Base-by-base conservation (phyloP, 2,797 vertebrate species). In the Menidia menidia region DNA sequence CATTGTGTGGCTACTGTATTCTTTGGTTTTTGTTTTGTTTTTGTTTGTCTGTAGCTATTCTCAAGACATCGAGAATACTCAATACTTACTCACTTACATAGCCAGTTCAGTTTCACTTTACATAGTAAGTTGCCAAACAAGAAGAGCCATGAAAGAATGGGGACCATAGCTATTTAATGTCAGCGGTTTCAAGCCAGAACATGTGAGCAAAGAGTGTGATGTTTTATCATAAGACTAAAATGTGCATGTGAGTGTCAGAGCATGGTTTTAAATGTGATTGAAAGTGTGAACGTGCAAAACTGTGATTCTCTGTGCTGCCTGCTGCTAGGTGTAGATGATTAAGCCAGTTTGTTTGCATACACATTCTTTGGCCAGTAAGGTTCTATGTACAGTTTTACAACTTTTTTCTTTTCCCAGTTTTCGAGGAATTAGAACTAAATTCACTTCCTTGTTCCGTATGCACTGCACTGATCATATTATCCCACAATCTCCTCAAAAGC, bases 121-220 rank as follows among this genome's bases (percentile, higher is more conserved):
- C 35, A 39, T 9, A 25, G 25, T 25, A 25, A 39, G 35, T 39
- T 39, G 35, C 35, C 5, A 39, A 9, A 9, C 35, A 39, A 39
- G 35, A 39, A 6, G 35, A 6, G 35, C 35, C 5, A 9, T 39
- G 71, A 67, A 75, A 18, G 73, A 33, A 76, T 68, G 79, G 69
- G 48, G 78, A 71, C 33, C 74, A 77, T 58, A 13, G 80, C 68
- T 75, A 54, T 82, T 80, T 78, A 75, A 62, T 80, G 75, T 56
- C 53, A 75, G 72, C 48, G 77, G 76, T 83, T 80, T 66, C 58
- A 75, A 63, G 62, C 54, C 77, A 39, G 35, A 39, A 60, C 69
- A 71, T 74, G 66, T 61, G 61, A 65, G 42, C 43, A 75, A 61
- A 69, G 77, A 43, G 56, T 81, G 76, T 73, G 77, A 76, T 43